Evolutionary conservation across 2,888 invertebrate species (phyloP).

Genomic region (Clostera curtula): DNA sequence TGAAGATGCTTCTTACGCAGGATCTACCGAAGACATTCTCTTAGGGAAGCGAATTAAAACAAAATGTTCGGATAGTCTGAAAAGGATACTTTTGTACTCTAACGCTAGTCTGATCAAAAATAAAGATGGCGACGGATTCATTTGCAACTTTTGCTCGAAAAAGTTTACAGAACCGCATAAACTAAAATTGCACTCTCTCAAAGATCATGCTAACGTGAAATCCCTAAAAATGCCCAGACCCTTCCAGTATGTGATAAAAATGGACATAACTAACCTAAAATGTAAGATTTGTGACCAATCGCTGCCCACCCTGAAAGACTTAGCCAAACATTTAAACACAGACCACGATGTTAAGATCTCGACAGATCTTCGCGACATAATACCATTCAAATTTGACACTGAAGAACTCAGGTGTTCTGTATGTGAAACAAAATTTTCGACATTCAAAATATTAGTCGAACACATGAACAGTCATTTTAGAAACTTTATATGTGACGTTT

Average conservation of each 20-base stretch:
- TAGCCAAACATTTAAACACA: slow-evolving; percentile 12
- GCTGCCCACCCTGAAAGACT: slow-evolving; percentile 9
- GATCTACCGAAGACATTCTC: no score
- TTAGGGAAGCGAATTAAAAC: background rate
- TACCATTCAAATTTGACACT: slow-evolving; percentile 30
- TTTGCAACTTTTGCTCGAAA: slow-evolving; percentile 29
- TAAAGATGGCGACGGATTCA: slow-evolving; percentile 21
- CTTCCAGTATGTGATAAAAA: slow-evolving; percentile 24
- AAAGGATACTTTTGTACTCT: slow-evolving; percentile 22
- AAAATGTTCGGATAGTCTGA: slow-evolving; percentile 12
- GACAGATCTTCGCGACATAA: slow-evolving; percentile 19
- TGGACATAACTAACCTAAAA: slow-evolving; percentile 30
- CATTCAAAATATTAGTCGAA: slow-evolving; percentile 27
- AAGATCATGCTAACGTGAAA: slow-evolving; percentile 22
- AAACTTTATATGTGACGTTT: slow-evolving; percentile 28
- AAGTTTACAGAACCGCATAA: slow-evolving; percentile 22
- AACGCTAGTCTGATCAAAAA: slow-evolving; percentile 27
- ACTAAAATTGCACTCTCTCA: slow-evolving; percentile 27
- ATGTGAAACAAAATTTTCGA: slow-evolving; percentile 22
- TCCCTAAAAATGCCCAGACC: slow-evolving; percentile 19
- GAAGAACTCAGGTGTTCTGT: slow-evolving; percentile 15
- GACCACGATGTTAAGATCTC: slow-evolving; percentile 12
- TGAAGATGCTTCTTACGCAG: background rate
- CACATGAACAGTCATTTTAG: slow-evolving; percentile 34
- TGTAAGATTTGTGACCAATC: slow-evolving; percentile 25